Conservation (phyloP, 37 sponge, comb jelly and placozoan species). For the Crambe crambe region DNA sequence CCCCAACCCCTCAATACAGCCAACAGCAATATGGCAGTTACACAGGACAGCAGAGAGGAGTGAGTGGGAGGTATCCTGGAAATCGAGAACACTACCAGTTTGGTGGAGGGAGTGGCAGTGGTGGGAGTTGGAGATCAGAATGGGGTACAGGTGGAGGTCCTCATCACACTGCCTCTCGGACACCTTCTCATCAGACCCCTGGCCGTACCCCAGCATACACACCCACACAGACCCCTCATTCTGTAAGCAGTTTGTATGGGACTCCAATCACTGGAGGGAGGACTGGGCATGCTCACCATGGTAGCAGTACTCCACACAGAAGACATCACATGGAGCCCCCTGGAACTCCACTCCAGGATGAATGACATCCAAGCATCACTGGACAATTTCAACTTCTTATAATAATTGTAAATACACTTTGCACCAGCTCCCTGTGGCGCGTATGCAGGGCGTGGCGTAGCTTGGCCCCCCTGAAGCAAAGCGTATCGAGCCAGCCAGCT, state of each 20-base stretch:
- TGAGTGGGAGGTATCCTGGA: not conserved
- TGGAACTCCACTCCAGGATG: conserved; percentile 1
- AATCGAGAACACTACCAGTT: not conserved
- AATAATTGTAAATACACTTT: not conserved
- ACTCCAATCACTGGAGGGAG: not conserved
- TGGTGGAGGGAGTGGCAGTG: not conserved
- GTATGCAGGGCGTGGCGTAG: too few relatives aligned
- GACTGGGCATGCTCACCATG: not conserved
- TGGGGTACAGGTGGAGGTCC: not conserved
- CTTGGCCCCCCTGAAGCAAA: too few relatives aligned
- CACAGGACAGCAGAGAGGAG: not conserved
- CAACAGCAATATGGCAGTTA: not conserved
- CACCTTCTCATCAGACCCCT: conserved; percentile 24
- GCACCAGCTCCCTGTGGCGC: too few relatives aligned
- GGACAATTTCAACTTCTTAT: not conserved
- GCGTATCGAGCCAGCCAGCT: too few relatives aligned
- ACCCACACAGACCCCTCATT: conserved; percentile 1
- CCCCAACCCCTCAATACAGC: conserved; percentile 4
- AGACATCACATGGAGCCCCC: not conserved
- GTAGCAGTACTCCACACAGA: not conserved
- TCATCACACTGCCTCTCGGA: too few relatives aligned
- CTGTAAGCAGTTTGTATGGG: not conserved
- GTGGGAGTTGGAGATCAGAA: not conserved
- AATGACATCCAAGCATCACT: not conserved
- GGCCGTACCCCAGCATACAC: conserved; percentile 47